These are phyloP conservation scores for Trachops cirrhosus DNA, from an alignment of 2,797 vertebrate genomes.

Conservation along the genomic window DNA sequence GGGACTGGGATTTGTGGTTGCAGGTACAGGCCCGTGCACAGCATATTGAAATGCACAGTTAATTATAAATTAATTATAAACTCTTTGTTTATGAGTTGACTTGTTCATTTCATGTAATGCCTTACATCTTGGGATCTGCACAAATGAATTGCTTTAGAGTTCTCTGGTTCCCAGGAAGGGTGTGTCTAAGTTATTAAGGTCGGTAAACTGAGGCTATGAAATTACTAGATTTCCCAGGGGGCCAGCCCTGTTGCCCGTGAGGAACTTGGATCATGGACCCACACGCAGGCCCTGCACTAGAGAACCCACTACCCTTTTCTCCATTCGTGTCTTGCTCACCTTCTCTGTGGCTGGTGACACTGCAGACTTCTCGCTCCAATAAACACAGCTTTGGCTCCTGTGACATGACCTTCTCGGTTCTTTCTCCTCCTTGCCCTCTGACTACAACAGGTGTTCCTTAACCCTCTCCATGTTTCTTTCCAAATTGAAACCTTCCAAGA, in stretches of 20 bases:
- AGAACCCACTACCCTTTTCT: background rate
- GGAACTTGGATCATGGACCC: background rate
- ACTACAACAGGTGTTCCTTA: background rate
- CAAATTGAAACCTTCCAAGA: background rate
- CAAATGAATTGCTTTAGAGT: background rate
- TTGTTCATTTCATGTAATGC: background rate
- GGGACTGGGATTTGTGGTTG: background rate
- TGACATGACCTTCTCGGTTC: background rate
- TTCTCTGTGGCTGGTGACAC: background rate
- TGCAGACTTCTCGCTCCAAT: background rate
- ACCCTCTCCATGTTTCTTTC: background rate
- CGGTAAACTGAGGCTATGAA: background rate
- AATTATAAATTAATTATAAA: background rate
- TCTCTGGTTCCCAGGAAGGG: background rate
- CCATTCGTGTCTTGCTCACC: background rate
- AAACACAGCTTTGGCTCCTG: background rate
- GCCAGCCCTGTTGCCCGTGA: background rate
- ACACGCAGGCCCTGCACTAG: background rate
- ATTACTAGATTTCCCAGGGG: background rate
- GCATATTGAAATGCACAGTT: background rate
- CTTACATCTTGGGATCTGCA: background rate
- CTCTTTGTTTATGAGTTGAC: background rate
- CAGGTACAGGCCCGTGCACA: background rate
- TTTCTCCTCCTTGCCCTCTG: background rate
- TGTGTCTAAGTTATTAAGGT: background rate